Evolutionary conservation across 2,113 vertebrate genomes (phyloP).

Genomic region (Ageneiosus marmoratus): DNA sequence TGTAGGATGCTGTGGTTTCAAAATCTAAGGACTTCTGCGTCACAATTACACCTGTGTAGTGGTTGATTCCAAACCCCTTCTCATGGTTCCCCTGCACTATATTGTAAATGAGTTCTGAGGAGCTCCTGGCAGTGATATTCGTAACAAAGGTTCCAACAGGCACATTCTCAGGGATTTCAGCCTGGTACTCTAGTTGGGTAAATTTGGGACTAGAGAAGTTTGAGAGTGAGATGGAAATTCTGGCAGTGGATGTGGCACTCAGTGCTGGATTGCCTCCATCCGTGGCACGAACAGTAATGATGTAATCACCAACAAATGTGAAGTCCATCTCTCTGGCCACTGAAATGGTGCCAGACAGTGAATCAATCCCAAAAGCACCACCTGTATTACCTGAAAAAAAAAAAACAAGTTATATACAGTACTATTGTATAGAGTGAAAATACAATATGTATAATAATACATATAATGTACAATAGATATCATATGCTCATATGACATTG

Average conservation of each 20-base stretch:
- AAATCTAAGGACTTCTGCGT: slow-evolving; percentile 85
- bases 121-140: slow-evolving; percentile 84
- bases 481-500: not conserved
- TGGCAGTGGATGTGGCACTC: slow-evolving; percentile 85
- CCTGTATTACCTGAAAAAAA: slow-evolving; percentile 83
- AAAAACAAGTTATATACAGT: slow-evolving; percentile 10
- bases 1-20: slow-evolving; percentile 81
- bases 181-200: slow-evolving; percentile 87
- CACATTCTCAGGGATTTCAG: slow-evolving; percentile 89
- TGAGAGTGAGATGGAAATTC: slow-evolving; percentile 86
- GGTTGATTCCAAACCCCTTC: slow-evolving; percentile 84
- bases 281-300: slow-evolving; percentile 84
- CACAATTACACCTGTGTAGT: slow-evolving; percentile 88
- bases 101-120: slow-evolving; percentile 85
- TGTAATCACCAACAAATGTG: slow-evolving; percentile 82
- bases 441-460: not conserved
- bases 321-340: slow-evolving; percentile 85
- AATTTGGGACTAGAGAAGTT: slow-evolving; percentile 91
- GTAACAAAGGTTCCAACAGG: slow-evolving; percentile 83
- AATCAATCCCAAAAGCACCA: slow-evolving; percentile 88
- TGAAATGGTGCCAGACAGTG: slow-evolving; percentile 86
- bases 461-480: not conserved
- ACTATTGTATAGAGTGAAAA: not conserved
- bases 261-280: slow-evolving; percentile 88
- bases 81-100: slow-evolving; percentile 83